Conservation (phyloP, 2,888 invertebrate genomes). For the Apantesis nais region DNA sequence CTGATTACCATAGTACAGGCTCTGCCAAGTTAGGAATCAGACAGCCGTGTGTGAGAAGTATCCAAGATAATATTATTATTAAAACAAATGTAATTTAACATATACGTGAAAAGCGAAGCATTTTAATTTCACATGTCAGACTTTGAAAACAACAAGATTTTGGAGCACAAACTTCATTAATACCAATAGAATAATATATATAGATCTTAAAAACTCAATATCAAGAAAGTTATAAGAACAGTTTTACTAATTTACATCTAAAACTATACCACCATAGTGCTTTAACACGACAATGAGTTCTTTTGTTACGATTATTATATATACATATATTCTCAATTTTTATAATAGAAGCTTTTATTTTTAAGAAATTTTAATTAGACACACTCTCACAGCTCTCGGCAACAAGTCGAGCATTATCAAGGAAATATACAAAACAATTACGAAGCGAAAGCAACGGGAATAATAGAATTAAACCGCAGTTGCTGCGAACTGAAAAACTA, state of each 20-base stretch:
- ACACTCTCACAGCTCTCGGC: neutral
- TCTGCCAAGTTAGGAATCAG: too few species aligned
- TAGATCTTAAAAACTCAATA: neutral
- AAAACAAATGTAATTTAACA: too few species aligned
- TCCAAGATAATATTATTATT: too few species aligned
- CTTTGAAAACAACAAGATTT: neutral
- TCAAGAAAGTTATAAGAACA: neutral
- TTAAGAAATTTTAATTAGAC: neutral
- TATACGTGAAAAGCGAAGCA: neutral
- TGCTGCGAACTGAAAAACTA: slow-evolving; percentile 20
- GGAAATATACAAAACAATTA: slow-evolving; percentile 7
- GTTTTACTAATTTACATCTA: neutral
- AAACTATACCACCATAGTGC: neutral
- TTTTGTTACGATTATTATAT: too few species aligned
- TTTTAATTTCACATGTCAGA: neutral
- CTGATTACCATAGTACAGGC: too few species aligned
- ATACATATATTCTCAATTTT: too few species aligned
- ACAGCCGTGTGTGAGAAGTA: too few species aligned
- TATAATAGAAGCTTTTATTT: neutral
- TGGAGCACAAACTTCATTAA: neutral
- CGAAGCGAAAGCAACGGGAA: slow-evolving; percentile 13
- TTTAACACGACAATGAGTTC: neutral
- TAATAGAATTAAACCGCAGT: slow-evolving; percentile 18
- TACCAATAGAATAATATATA: neutral
- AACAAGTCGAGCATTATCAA: neutral